A percentile compares a stretch with the other conserved stretches of the same genome.
Evolutionary conservation across 2,888 invertebrate species (phyloP).

Genomic region (Synergus laeviventris): DNA sequence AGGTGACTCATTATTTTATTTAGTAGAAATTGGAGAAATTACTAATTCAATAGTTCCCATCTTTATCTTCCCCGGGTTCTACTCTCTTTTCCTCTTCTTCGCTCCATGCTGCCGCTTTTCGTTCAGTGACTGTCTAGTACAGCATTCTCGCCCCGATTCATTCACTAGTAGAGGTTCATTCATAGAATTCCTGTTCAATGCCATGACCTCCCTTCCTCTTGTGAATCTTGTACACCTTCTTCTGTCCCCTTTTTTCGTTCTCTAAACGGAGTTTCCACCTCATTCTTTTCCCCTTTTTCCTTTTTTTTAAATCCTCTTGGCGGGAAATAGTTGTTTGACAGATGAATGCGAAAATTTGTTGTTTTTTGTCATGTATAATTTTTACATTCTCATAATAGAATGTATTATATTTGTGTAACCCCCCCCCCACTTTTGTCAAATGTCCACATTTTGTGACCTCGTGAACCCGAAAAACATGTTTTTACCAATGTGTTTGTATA

Average conservation of each 20-base stretch:
- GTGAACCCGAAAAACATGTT: too few relatives aligned
- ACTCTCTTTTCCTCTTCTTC: constrained; percentile 32
- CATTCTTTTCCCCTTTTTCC: neutral
- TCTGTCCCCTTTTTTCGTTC: neutral
- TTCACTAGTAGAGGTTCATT: constrained; percentile 38
- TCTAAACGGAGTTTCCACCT: constrained; percentile 6
- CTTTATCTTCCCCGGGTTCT: neutral
- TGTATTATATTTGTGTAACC: too few relatives aligned
- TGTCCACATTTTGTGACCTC: too few relatives aligned
- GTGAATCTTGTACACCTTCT: constrained; percentile 29
- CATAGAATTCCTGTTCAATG: constrained; percentile 31
- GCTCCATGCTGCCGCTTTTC: constrained; percentile 13
- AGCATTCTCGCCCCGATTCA: constrained; percentile 30
- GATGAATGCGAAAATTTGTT: neutral
- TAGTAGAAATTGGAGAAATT: too few relatives aligned
- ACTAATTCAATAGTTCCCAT: too few relatives aligned
- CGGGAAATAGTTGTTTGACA: neutral
- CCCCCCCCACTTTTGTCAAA: too few relatives aligned
- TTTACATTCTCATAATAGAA: neutral
- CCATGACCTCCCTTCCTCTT: constrained; percentile 29
- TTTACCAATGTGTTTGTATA: too few relatives aligned
- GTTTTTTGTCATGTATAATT: neutral
- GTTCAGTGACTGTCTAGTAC: constrained; percentile 10
- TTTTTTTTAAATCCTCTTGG: neutral
- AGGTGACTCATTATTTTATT: too few relatives aligned